phyloP scores from a whole-genome alignment of 2,113 vertebrate genomes.

The Mystacornis crossleyi region DNA sequence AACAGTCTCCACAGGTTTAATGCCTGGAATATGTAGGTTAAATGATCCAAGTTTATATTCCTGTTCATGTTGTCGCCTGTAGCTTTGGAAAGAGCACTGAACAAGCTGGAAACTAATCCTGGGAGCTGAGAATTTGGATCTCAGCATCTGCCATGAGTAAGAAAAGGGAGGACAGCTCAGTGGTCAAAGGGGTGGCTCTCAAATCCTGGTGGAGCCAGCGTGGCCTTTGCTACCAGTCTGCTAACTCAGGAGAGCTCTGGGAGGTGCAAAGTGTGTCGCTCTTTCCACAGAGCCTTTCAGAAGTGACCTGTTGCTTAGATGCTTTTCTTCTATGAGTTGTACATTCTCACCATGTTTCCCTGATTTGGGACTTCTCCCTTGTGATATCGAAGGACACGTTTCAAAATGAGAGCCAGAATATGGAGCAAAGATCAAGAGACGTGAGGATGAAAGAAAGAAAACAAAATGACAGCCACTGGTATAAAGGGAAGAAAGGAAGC shows the following conservation, averaged over 20 bases:
- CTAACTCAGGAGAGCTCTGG: not conserved
- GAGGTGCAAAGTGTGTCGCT: not conserved
- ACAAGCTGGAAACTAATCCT: not conserved
- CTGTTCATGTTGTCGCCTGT: not conserved
- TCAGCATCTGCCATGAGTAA: not conserved
- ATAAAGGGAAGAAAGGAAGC: not conserved
- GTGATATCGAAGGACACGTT: fast-evolving
- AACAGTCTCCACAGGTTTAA: not conserved
- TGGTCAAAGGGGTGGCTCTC: not conserved
- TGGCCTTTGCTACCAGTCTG: not conserved
- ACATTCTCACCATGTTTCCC: not conserved
- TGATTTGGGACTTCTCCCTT: not conserved
- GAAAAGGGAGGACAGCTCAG: not conserved
- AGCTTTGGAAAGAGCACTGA: not conserved
- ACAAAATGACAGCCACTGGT: fast-evolving
- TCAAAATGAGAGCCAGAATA: not conserved
- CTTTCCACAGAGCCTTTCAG: not conserved
- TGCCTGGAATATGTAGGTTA: not conserved
- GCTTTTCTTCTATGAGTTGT: not conserved
- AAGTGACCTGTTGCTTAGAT: not conserved
- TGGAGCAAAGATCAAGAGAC: not conserved
- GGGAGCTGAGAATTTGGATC: not conserved
- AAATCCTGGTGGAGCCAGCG: not conserved
- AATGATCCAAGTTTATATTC: not conserved
- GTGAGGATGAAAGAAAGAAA: not conserved